Percentiles rank a stretch among this genome's conserved stretches.
Conservation (phyloP, 2,888 invertebrate genomes). For the Lymantria dispar region DNA sequence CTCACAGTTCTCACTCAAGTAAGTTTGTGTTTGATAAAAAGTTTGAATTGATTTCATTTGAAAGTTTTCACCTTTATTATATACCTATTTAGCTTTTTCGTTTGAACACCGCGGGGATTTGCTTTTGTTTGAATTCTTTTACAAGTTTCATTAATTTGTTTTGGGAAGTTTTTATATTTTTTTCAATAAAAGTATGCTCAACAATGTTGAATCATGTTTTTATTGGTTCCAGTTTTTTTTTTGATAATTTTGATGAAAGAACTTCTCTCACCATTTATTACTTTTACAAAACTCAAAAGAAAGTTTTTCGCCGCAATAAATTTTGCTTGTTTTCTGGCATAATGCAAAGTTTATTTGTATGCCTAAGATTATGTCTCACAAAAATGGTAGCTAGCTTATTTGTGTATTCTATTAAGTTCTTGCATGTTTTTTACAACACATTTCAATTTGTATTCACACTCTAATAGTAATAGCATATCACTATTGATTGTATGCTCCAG, state of each 20-base stretch:
- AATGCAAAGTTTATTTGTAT: neutral
- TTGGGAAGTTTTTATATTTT: conserved; percentile 17
- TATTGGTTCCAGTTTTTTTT: conserved; percentile 19
- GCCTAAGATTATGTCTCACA: neutral
- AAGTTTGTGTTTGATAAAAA: conserved; percentile 57
- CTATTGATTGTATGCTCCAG: too few species aligned
- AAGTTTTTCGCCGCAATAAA: conserved; percentile 17
- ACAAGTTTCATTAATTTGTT: conserved; percentile 53
- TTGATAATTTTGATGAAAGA: conserved; percentile 29
- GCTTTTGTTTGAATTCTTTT: conserved; percentile 53
- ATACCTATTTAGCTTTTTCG: conserved; percentile 58
- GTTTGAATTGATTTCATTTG: conserved; percentile 62
- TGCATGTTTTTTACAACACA: too few species aligned
- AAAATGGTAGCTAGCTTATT: neutral
- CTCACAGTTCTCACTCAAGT: conserved; percentile 39
- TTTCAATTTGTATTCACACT: too few species aligned
- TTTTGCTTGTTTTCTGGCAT: conserved; percentile 1
- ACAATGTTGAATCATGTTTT: conserved; percentile 16
- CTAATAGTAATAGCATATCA: too few species aligned
- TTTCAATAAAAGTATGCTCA: conserved; percentile 24
- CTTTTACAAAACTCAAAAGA: conserved; percentile 13
- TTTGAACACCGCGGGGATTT: conserved; percentile 45
- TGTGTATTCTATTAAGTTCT: too few species aligned
- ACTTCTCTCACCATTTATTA: conserved; percentile 21
- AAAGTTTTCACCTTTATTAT: conserved; percentile 65